phyloP scores from a whole-genome alignment of 2,113 vertebrate species.

The Spilogale gracilis region DNA sequence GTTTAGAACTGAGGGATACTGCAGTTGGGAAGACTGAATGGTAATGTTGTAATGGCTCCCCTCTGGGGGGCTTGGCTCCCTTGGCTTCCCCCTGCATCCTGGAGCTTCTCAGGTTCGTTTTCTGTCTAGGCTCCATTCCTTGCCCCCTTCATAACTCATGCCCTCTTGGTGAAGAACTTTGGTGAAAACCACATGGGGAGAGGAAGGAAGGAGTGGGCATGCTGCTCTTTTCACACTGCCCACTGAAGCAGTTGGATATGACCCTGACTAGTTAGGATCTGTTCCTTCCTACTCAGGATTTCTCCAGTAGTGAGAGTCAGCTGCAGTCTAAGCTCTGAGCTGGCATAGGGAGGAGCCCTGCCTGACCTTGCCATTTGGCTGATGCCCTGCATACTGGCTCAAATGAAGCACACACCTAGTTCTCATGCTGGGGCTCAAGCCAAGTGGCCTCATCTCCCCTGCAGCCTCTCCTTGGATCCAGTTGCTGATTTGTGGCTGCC shows the following conservation, averaged over 20 bases:
- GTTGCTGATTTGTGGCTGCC: conserved; percentile 51
- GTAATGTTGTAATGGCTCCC: neutral
- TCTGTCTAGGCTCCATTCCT: neutral
- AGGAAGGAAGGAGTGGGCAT: neutral
- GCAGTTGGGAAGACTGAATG: neutral
- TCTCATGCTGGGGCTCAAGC: conserved; percentile 39
- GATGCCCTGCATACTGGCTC: neutral
- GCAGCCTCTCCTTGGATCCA: neutral
- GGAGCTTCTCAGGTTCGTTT: neutral
- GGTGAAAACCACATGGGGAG: neutral
- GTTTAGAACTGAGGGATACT: neutral
- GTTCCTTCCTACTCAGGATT: neutral
- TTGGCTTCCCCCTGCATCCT: neutral
- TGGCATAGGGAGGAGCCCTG: conserved; percentile 10
- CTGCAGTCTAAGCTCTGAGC: neutral
- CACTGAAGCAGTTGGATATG: neutral
- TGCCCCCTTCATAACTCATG: neutral
- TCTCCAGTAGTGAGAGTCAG: neutral
- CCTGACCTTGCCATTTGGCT: neutral
- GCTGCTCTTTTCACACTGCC: neutral
- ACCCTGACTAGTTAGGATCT: neutral
- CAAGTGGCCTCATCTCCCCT: conserved; percentile 54
- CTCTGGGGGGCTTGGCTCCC: neutral
- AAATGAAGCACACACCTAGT: conserved; percentile 29
- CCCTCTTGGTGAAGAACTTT: neutral